Base-by-base conservation (phyloP, 2,113 vertebrate genomes). In the Alethe castanea region DNA sequence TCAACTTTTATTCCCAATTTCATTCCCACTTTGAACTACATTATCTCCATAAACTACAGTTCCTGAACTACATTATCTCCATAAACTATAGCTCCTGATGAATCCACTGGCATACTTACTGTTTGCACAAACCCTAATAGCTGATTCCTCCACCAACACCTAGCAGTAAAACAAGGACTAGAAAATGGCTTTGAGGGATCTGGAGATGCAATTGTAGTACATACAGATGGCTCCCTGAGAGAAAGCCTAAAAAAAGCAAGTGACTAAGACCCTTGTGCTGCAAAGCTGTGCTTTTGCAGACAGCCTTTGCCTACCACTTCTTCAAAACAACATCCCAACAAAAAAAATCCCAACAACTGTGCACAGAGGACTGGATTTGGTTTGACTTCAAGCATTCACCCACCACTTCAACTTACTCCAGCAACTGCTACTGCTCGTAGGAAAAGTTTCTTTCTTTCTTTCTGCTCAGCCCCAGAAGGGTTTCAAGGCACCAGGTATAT, bases 161-260 rank as follows among this genome's bases (percentile, higher is more conserved):
- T 48, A 66, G 14, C 53, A 77, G 50, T 45, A 62, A 83, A 83
- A 54, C 26, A 72, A 83, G 44, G 53, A 79, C 56, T 84, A 86
- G 25, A 59, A 85, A 95, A 45, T 17, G 8, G 57, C 61, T 88
- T 60, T 61, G 38, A 82, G 48, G 24, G n/a, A 85, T 26, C 33
- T 67, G 57, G 57, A 77, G 82, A 80, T 19, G 31, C 22, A 90
- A 73, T 13, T 59, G 56, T 81, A 86, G 50, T 45, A 53, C 33
- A 62, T 47, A 42, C 60, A 86, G 70, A 94, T 45, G 62, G 83
- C 52, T 92, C 38, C 12, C 29, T 91, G 62, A 56, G 40, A 82
- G 40, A 71, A 85, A 84, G 85, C 38, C 54, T 91, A 70, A 76
- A 78, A 77, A 94, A 96, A 94, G 45, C 65, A 88, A 93, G 31